Evolutionary conservation across 2,888 invertebrate species (phyloP).

Genomic region (Craniophora ligustri): DNA sequence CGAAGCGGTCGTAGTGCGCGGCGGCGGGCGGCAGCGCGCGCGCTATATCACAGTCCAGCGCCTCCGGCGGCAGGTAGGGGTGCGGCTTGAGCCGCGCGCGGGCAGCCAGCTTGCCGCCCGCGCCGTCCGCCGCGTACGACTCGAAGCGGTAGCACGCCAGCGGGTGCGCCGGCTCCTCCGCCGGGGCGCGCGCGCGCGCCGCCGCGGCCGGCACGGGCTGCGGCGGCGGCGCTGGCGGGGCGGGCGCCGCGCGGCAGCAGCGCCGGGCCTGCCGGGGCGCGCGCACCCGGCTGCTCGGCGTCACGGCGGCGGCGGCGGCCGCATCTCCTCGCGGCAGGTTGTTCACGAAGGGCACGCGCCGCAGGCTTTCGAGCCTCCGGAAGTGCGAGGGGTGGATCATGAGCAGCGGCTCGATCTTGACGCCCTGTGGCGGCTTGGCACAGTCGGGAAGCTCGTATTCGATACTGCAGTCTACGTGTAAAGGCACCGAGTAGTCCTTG

Average conservation of each 20-base stretch:
- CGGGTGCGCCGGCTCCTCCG: constrained; percentile 56
- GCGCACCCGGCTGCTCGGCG: constrained; percentile 58
- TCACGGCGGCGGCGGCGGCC: constrained; percentile 70
- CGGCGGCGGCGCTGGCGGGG: constrained; percentile 63
- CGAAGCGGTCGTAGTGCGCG: constrained; percentile 83
- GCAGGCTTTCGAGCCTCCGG: constrained; percentile 94
- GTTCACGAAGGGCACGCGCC: constrained; percentile 94
- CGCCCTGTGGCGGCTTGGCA: constrained; percentile 95
- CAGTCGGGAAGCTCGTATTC: constrained; percentile 97
- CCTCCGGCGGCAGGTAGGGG: constrained; percentile 70
- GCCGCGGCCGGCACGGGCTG: constrained; percentile 66
- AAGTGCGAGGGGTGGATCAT: constrained; percentile 97
- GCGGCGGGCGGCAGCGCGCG: constrained; percentile 77
- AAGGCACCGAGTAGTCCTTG: constrained; percentile 95
- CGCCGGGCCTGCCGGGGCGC: constrained; percentile 63
- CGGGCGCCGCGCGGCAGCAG: constrained; percentile 66
- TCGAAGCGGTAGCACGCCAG: constrained; percentile 71
- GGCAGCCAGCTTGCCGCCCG: constrained; percentile 63
- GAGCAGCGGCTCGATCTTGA: constrained; percentile 94
- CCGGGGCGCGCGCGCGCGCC: constrained; percentile 57
- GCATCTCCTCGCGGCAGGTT: constrained; percentile 91
- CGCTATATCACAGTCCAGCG: constrained; percentile 83
- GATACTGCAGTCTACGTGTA: constrained; percentile 97
- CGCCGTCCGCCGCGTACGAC: constrained; percentile 64
- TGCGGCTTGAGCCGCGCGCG: constrained; percentile 73